Evolutionary conservation across 1,140 invertebrate species (phyloP), one percentile per base, ranked within the genome.

Genomic region (Zaprionus vittiger): DNA sequence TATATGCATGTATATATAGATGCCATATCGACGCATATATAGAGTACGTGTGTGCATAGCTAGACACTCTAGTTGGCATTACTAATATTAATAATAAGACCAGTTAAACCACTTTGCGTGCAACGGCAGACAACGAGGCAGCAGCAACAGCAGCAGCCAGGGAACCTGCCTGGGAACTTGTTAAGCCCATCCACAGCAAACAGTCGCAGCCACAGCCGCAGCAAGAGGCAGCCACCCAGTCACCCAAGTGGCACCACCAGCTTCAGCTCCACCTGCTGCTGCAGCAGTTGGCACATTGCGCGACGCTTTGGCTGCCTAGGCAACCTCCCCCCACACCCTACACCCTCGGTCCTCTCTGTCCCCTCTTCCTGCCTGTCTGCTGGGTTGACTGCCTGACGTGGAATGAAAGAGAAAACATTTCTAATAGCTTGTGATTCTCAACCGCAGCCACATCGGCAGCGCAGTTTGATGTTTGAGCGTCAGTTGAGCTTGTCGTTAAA

Each of bases 11-110:
- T 34, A 34, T 12, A 65, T 66, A 34, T 52, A 38, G 56, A 56
- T 57, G 34, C 47, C 57, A 52, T 61, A 60, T 31, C 52, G 34
- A 69, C 28, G 17, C 41, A 60, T 68, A 38, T 56, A 38, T 56
- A 68, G 11, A 57, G 24, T 14, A 15, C 55, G 22, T 67, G 14
- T 55, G 24, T 26, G 34, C 65, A 67, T 68, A 73, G 66, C 79
- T 64, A 61, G 73, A 69, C 72, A 77, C 54, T 71, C 44, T 71
- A 78, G 69, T 57, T 74, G 69, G 79, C 75, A 73, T 74, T 82
- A 81, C 74, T 85, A 78, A 84, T 84, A 84, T 81, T 84, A 77
- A 78, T 85, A 81, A 77, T 81, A 85, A 85, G 77, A 84, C 81
- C 81, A 84, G 81, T 84, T 84, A 78, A 78, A 85, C 82, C 82